Conservation (phyloP, 2,113 vertebrate genomes). For the Prunella fulvescens region DNA sequence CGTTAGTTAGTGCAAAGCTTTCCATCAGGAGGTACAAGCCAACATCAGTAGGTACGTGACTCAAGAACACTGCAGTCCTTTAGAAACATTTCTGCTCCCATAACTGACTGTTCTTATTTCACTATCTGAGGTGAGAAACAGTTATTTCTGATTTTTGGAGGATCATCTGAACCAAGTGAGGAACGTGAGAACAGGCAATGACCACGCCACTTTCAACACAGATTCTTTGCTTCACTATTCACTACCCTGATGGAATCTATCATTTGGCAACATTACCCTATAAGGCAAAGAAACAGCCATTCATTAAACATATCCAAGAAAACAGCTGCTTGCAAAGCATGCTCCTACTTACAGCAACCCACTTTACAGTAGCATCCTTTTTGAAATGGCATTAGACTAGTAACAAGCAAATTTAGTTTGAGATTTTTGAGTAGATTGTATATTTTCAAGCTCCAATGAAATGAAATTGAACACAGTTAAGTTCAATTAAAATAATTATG, state of each 20-base stretch:
- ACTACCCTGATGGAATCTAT: not conserved
- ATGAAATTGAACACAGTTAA: not conserved
- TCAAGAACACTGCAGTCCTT: not conserved
- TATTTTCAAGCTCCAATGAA: not conserved
- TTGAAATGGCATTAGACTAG: not conserved
- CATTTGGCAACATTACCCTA: constrained; percentile 27
- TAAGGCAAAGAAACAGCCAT: not conserved
- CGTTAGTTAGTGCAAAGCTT: not conserved
- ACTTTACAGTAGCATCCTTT: not conserved
- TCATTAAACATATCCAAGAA: not conserved
- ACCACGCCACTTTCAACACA: rapidly evolving
- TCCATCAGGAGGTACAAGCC: not conserved
- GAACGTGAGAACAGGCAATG: not conserved
- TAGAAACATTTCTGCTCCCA: not conserved
- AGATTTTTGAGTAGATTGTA: not conserved
- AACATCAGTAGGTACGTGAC: not conserved
- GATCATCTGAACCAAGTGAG: not conserved
- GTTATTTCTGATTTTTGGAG: not conserved
- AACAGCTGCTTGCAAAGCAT: constrained; percentile 15
- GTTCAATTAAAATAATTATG: not conserved
- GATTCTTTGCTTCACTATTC: constrained; percentile 20
- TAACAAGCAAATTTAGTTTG: not conserved
- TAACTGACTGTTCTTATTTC: not conserved
- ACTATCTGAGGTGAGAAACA: not conserved
- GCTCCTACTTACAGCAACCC: not conserved